These are phyloP conservation scores for Arion vulgaris DNA, from an alignment of 1,140 invertebrate genomes.

Conservation along the genomic window DNA sequence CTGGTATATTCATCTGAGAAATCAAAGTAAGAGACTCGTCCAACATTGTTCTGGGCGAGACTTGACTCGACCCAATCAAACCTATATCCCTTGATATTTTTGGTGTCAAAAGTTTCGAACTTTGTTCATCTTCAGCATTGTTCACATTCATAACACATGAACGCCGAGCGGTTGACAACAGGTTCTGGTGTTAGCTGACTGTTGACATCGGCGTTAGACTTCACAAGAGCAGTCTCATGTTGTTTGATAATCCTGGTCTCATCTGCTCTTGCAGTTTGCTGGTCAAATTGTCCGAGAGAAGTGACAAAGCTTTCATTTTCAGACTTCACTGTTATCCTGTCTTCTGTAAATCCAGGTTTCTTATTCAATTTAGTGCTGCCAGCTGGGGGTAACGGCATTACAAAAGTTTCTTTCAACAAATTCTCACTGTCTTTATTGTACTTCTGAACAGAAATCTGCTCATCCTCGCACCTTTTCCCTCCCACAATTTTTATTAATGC, in stretches of 20 bases:
- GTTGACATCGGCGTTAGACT: not conserved
- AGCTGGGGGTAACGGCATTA: constrained; percentile 7
- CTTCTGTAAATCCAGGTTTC: not conserved
- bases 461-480: not conserved
- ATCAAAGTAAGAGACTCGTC: constrained; percentile 44
- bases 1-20: constrained; percentile 3
- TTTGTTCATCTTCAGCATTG: not conserved
- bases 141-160: not conserved
- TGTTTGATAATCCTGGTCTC: constrained; percentile 7
- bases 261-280: not conserved
- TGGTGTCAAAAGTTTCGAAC: not conserved
- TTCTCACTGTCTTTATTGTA: not conserved
- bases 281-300: not conserved
- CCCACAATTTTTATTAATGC: not conserved
- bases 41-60: constrained; percentile 46
- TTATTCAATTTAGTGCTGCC: not conserved
- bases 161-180: too few species aligned
- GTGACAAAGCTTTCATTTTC: not conserved
- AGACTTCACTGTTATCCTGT: not conserved
- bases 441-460: not conserved
- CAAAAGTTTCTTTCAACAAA: constrained; percentile 24
- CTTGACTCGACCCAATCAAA: not conserved
- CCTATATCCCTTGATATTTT: not conserved
- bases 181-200: not conserved
- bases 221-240: not conserved